A percentile compares a stretch with the other conserved stretches of the same genome.
These are phyloP conservation scores for Andricus grossulariae DNA, from an alignment of 1,140 invertebrate genomes.

Conservation along the genomic window DNA sequence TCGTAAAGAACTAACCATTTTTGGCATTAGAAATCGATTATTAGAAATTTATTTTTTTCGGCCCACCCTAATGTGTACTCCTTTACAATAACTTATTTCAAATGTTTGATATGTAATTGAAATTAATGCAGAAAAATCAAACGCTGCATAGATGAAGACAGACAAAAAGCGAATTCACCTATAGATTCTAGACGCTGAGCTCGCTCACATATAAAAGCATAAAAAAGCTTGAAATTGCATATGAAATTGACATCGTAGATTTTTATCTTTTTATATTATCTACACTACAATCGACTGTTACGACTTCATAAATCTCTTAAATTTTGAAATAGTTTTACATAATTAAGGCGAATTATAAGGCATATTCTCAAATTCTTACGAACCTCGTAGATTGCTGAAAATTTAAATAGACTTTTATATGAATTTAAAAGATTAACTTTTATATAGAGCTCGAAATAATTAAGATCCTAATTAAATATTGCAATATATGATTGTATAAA, in stretches of 20 bases:
- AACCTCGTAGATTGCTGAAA: too few species aligned
- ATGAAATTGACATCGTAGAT: background rate
- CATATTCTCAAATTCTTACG: background rate
- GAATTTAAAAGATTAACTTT: too few species aligned
- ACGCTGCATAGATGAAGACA: background rate
- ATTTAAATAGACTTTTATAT: too few species aligned
- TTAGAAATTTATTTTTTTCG: background rate
- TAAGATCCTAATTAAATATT: background rate
- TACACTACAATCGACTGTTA: background rate
- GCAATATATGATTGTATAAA: background rate
- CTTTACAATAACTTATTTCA: constrained; percentile 2
- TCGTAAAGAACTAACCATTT: too few species aligned
- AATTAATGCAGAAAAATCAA: background rate
- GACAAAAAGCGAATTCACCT: too few species aligned
- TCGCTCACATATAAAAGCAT: constrained; percentile 5
- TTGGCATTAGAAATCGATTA: background rate
- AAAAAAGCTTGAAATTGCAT: background rate
- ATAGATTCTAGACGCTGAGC: background rate
- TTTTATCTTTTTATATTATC: background rate
- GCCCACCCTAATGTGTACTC: background rate
- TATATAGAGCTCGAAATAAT: background rate
- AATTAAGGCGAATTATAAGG: too few species aligned
- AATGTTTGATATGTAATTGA: background rate
- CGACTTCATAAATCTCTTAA: too few species aligned
- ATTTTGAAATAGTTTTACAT: too few species aligned